Percentiles rank a stretch among this genome's conserved stretches.
Evolutionary conservation across 2,888 invertebrate genomes (phyloP).

Genomic region (Cremastobaeus sp.): DNA sequence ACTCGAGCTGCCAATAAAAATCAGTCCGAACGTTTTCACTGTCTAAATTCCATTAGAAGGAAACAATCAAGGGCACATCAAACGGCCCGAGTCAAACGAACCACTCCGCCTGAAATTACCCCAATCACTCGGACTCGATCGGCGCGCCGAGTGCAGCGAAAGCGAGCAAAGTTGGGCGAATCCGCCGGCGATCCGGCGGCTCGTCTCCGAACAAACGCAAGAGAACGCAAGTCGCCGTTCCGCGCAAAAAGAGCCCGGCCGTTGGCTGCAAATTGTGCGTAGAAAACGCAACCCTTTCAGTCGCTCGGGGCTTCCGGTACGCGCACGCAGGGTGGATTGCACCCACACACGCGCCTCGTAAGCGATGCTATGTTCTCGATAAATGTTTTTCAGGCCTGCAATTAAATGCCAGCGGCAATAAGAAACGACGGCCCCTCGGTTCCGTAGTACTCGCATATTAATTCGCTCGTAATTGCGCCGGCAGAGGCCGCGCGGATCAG

Average conservation of each 20-base stretch:
- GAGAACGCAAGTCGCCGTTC: conserved; percentile 20
- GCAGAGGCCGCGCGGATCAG: conserved; percentile 67
- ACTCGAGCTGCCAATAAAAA: too few relatives aligned
- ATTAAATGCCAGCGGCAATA: conserved; percentile 68
- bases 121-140: too few relatives aligned
- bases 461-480: conserved; percentile 71
- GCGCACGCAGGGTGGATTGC: conserved; percentile 54
- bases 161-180: neutral
- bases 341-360: conserved; percentile 22
- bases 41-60: too few relatives aligned
- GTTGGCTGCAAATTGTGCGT: conserved; percentile 46
- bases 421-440: conserved; percentile 64
- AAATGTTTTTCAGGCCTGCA: conserved; percentile 68
- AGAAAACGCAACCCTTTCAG: conserved; percentile 57
- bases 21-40: too few relatives aligned
- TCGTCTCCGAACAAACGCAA: conserved; percentile 37
- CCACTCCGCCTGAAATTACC: too few relatives aligned
- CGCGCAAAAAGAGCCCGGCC: conserved; percentile 21
- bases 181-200: too few relatives aligned
- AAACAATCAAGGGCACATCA: too few relatives aligned
- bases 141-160: too few relatives aligned
- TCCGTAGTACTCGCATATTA: conserved; percentile 57
- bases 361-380: conserved; percentile 61
- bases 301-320: conserved; percentile 54
- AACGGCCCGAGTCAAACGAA: too few relatives aligned